Base-by-base conservation (phyloP, 2,113 vertebrate genomes). In the Poecile atricapillus region DNA sequence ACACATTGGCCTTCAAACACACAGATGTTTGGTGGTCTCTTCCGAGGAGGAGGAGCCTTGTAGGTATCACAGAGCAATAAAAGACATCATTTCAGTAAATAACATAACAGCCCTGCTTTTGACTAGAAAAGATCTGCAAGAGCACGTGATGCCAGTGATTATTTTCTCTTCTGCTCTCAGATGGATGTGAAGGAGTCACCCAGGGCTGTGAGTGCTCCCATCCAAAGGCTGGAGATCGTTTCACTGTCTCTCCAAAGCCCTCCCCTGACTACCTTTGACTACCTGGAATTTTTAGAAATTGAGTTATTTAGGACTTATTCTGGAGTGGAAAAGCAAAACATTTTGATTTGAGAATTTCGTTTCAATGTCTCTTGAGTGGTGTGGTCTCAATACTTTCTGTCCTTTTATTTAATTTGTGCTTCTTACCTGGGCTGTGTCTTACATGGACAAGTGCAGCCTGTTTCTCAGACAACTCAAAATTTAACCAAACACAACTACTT, bases 21-120 rank as follows among this genome's bases (percentile, higher is more conserved):
- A 1, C 0, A 10, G 59, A 41, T 1, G 19, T 14, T 18, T 37
- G 2, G 2, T 2, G 17, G 7, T 22, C 68, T 50, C 64, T 60
- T 56, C 75, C 44, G 10, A 62, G 33, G 23, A 21, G n/a, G 30
- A 64, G 65, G 20, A 69, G 46, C 37, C 3, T 0, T 2, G 5
- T 3, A 18, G 43, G 33, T 41, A 28, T 19, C 49, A 39, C 18
- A 73, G 28, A 55, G 28, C 15, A 21, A 37, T 13, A n/a, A 64
- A 75, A 68, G 21, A 11, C 25, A 28, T 18, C 1, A 16, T 70
- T 53, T 25, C 70, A 76, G 10, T 10, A 60, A 52, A 39, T 59
- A 50, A 60, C 1, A 5, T 5, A 69, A 19, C 69, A 75, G 37
- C 46, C 37, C 71, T 56, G 52, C 23, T 81, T 84, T 47, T 78